Conservation (phyloP, 2,797 vertebrate genomes). For the Centropyge bicolor region DNA sequence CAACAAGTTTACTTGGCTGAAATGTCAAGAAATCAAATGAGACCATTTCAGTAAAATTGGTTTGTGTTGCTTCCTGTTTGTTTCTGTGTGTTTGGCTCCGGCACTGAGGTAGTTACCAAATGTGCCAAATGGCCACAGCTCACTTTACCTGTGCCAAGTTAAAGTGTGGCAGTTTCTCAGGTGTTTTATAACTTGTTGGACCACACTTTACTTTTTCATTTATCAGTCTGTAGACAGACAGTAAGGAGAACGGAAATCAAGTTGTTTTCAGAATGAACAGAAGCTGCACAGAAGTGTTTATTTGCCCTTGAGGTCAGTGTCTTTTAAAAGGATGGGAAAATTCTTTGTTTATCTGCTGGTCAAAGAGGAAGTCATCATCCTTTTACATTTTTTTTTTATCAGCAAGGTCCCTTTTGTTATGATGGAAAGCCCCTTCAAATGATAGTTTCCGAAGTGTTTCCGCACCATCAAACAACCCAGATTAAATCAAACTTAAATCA, state of each 20-base stretch:
- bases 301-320: neutral
- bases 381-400: constrained; percentile 36
- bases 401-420: neutral
- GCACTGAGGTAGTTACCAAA: neutral
- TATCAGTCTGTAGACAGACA: neutral
- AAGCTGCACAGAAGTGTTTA: neutral
- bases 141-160: neutral
- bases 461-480: too few relatives aligned
- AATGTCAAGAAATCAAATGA: too few relatives aligned
- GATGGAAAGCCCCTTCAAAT: constrained; percentile 10
- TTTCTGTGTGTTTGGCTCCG: too few relatives aligned
- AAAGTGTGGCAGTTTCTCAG: neutral
- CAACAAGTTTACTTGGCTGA: too few relatives aligned
- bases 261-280: constrained; percentile 9
- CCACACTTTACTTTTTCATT: neutral
- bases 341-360: constrained; percentile 28
- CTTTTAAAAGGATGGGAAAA: constrained; percentile 28
- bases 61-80: neutral
- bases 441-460: neutral
- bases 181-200: neutral
- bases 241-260: neutral
- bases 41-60: too few relatives aligned
- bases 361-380: constrained; percentile 12
- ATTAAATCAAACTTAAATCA: constrained; percentile 4
- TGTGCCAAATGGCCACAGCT: neutral